Evolutionary conservation across 2,797 vertebrate species (phyloP).

Genomic region (Sciaenops ocellatus): DNA sequence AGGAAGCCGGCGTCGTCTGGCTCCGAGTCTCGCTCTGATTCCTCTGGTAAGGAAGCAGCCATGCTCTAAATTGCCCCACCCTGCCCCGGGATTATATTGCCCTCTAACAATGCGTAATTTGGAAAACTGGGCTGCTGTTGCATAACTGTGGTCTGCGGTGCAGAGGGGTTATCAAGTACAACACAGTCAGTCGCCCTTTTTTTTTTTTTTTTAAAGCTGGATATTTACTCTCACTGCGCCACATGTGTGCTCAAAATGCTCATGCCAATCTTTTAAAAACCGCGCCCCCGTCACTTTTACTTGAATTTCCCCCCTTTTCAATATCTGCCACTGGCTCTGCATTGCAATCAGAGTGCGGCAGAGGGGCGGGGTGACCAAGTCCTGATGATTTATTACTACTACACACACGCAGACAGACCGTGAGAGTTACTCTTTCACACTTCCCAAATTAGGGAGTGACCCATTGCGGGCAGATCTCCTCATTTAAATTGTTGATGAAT

Average conservation of each 20-base stretch:
- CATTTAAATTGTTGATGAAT: conserved; percentile 61
- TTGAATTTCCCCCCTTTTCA: conserved; percentile 18
- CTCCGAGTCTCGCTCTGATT: conserved; percentile 95
- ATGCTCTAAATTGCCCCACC: conserved; percentile 66
- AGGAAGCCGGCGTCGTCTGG: conserved; percentile 93
- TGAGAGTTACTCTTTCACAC: conserved; percentile 60
- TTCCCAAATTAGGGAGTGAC: conserved; percentile 40
- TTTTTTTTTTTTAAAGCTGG: neutral
- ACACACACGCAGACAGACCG: conserved; percentile 41
- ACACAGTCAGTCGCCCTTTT: conserved; percentile 12
- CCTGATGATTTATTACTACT: conserved; percentile 63
- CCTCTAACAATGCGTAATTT: conserved; percentile 76
- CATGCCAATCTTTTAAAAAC: conserved; percentile 64
- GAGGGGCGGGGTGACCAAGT: conserved; percentile 57
- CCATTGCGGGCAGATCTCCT: conserved; percentile 29
- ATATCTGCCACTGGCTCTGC: conserved; percentile 48
- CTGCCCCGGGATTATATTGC: conserved; percentile 61
- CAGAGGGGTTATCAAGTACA: conserved; percentile 62
- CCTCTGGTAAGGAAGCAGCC: conserved; percentile 92
- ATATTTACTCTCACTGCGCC: conserved; percentile 21
- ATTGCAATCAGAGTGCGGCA: conserved; percentile 66
- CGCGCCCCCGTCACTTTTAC: conserved; percentile 61
- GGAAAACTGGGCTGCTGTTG: conserved; percentile 53
- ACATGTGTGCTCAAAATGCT: conserved; percentile 40
- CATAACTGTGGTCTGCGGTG: conserved; percentile 60